Base-by-base conservation (phyloP, 2,113 vertebrate species). In the Trogon surrucura region DNA sequence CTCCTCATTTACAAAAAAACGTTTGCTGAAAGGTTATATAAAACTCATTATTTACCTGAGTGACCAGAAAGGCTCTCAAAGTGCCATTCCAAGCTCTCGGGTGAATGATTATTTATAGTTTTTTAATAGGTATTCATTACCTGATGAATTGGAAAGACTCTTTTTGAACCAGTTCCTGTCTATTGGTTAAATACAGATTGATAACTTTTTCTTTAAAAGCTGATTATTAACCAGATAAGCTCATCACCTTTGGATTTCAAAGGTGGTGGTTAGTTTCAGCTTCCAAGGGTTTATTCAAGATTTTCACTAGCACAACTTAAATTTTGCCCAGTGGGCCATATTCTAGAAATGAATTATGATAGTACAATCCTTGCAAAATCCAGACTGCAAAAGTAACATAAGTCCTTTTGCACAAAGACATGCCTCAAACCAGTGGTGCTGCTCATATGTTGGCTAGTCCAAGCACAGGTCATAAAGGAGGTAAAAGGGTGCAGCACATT, bases 41-140 rank as follows among this genome's bases (percentile, higher is more conserved):
- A 97, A 97, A 96, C 89, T 97, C 95, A 95, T 96, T 95, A 97
- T 97, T 96, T 96, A 94, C 93, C 92, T 97, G 91, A 96, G 88
- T 96, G 95, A 96, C 96, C 95, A 97, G 97, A 93, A 95, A 96
- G 75, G 87, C 93, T 95, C 91, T 96, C 83, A 92, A 92, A 96
- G 67, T 96, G 94, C 86, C 93, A 88, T 95, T 96, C 77, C 84
- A 93, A 88, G 91, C 92, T 97, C 93, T 95, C 80, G 83, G 93
- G 95, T 95, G 93, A 96, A 97, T 95, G 94, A 91, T 93, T 97
- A 96, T 97, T 95, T 96, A 92, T 96, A 96, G 95, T 89, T 93
- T 95, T 96, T 96, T 97, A 96, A 96, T 95, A 91, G 85, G 90
- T 62, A 94, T 94, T 96, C 93, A 94, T 96, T 95, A 96, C 84